These are phyloP conservation scores for Orthosia gothica DNA, from an alignment of 2,888 invertebrate genomes.

Conservation along the genomic window DNA sequence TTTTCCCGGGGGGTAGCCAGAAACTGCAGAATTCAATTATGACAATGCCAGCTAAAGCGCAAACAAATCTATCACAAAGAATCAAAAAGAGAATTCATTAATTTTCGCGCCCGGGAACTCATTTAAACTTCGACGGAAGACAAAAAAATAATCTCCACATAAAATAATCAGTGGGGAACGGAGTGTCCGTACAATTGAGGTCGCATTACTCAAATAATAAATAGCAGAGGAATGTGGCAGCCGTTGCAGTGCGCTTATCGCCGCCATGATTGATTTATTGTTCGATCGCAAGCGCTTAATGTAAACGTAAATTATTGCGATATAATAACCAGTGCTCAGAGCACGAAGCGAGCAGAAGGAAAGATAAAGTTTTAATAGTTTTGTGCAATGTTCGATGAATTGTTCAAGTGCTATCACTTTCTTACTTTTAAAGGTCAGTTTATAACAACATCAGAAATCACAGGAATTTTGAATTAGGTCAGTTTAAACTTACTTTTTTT, in stretches of 20 bases:
- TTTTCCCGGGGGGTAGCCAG: too few relatives aligned
- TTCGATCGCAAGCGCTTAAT: constrained; percentile 36
- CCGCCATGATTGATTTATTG: constrained; percentile 61
- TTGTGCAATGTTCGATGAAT: neutral
- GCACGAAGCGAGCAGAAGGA: too few relatives aligned
- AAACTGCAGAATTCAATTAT: constrained; percentile 14
- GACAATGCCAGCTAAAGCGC: constrained; percentile 23
- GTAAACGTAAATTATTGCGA: constrained; percentile 46
- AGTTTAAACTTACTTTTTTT: too few relatives aligned
- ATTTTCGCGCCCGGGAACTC: constrained; percentile 35
- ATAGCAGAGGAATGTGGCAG: constrained; percentile 44
- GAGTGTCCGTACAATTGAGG: constrained; percentile 13
- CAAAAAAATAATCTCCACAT: constrained; percentile 35
- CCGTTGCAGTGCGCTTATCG: constrained; percentile 48
- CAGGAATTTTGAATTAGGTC: too few relatives aligned
- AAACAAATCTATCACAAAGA: constrained; percentile 24
- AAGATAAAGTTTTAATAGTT: constrained; percentile 19
- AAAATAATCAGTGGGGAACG: constrained; percentile 23
- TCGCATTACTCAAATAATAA: constrained; percentile 55
- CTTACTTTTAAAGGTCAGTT: too few relatives aligned
- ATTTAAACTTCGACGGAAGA: constrained; percentile 43
- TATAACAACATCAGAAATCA: too few relatives aligned
- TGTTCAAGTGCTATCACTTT: neutral
- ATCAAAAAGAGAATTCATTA: constrained; percentile 41
- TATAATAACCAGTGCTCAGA: constrained; percentile 41